Evolutionary conservation across 2,113 vertebrate species (phyloP), one percentile per base, ranked within the genome.

Genomic region (Zosterops borbonicus): DNA sequence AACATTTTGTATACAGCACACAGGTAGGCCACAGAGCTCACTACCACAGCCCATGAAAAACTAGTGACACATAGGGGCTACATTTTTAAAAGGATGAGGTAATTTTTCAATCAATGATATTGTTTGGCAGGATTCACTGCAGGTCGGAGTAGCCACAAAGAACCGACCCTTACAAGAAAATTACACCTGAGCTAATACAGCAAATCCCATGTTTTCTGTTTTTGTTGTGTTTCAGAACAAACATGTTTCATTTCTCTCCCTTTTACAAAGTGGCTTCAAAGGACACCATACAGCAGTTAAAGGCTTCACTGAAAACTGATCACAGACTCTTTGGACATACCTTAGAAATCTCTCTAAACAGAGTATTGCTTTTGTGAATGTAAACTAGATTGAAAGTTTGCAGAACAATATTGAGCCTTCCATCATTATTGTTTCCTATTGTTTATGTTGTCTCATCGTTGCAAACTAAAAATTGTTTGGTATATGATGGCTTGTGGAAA

Each of bases 401-500:
- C 47, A 92, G 52, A 52, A 39, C 18, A 77, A 52, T 42, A 90
- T 9, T 9, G 41, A 93, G 80, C 64, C 76, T 90, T 88, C 60
- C 33, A 75, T 58, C 19, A 52, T 8, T 63, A 65, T 0, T 46
- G 20, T 19, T 69, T 80, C 22, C n/a, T 77, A 63, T 49, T 33
- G 33, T 41, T 85, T 70, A 52, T 67, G n/a, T 39, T 82, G 31
- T 37, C 37, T 22, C 31, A 28, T 46, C 41, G 84, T 0, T 35
- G 50, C 86, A 88, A 95, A 88, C 20, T 12, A 20, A 28, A 81
- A 81, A 11, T 39, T 59, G 63, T n/a, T 87, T 75, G 35, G 20
- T 64, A 65, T 62, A 62, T 39, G 47, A 97, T 71, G 67, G 79
- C 53, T 83, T 71, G 64, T 75, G 73, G 41, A 90, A 95, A 93